Evolutionary conservation across 1,140 invertebrate species (phyloP).

Genomic region (Solenopsis fugax): DNA sequence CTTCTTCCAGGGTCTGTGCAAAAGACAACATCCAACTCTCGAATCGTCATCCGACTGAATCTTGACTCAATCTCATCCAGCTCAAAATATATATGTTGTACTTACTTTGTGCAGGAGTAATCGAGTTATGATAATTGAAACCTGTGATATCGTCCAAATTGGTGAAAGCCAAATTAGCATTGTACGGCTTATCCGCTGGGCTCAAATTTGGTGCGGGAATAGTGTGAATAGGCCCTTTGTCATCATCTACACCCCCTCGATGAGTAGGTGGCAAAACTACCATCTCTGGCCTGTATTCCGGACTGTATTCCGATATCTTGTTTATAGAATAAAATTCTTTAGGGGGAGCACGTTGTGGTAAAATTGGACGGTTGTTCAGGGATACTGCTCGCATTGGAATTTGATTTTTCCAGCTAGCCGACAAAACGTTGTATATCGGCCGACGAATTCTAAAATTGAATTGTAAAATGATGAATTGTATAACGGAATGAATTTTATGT

Average conservation of each 20-base stretch:
- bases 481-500: too few species aligned
- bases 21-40: not conserved
- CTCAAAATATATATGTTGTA: not conserved
- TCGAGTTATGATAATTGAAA: slow-evolving; percentile 59
- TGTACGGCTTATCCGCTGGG: slow-evolving; percentile 79
- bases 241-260: slow-evolving; percentile 83
- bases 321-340: slow-evolving; percentile 81
- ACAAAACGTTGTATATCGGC: slow-evolving; percentile 78
- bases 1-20: slow-evolving; percentile 55
- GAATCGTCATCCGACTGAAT: not conserved
- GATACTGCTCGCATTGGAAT: slow-evolving; percentile 71
- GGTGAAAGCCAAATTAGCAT: slow-evolving; percentile 36
- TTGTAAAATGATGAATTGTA: not conserved
- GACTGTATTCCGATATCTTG: slow-evolving; percentile 80
- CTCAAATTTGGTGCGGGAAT: slow-evolving; percentile 94
- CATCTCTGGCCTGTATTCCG: slow-evolving; percentile 79
- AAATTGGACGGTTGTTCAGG: slow-evolving; percentile 72
- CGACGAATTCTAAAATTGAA: slow-evolving; percentile 74
- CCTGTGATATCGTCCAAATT: slow-evolving; percentile 59
- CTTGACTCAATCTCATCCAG: not conserved
- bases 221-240: slow-evolving; percentile 92
- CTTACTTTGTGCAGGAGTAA: slow-evolving; percentile 42
- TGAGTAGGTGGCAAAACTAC: slow-evolving; percentile 75
- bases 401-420: slow-evolving; percentile 79
- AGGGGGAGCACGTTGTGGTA: slow-evolving; percentile 72